Base-by-base conservation (phyloP, 30 jellyfish, hydroid and myxozoan genomes). In the Turritopsis rubra region DNA sequence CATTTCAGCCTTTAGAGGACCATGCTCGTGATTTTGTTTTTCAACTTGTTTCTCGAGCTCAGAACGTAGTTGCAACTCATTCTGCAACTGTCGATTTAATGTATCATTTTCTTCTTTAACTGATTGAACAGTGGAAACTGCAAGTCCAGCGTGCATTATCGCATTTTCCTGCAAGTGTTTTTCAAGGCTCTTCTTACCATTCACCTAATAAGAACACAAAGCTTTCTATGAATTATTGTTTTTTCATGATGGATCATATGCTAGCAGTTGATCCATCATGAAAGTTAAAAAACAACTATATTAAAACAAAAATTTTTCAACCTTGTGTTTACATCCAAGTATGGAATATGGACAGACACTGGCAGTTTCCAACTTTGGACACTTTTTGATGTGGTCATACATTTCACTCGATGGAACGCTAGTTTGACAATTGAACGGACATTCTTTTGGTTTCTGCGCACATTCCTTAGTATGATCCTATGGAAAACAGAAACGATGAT, bases 381-480 rank as follows among this genome's bases (percentile, higher is more conserved):
- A 68, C 9, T n/a, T 27, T 68, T 23, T 23, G 30, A 68, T 27
- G 77, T 68, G 77, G 30, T 0, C 1, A 27, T 68, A 68, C 0
- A 68, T 23, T 17, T 68, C 77, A 68, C 8, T 68, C 16, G 28
- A 27, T n/a, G 77, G 30, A 27, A 68, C n/a, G 30, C 17, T 27
- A 9, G 28, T 17, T n/a, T 27, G 31, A 68, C 77, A 68, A 17
- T 68, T 68, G 30, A n/a, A 68, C n/a, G 77, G 77, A 1, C 77
- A 68, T 27, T 68, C 77, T 19, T 27, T 68, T 68, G 77, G 77
- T 27, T 68, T 68, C 77, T n/a, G 28, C n/a, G 77, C n/a, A 27
- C 77, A 68, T n/a, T 27, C 30, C 31, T 68, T 68, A 0, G 9
- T 17, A 68, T 68, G 77, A 27, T 68, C 77, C 77, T 68, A 27